These are phyloP conservation scores for Porites lutea DNA, from an alignment of 64 coral and sea anemone genomes.

Conservation along the genomic window DNA sequence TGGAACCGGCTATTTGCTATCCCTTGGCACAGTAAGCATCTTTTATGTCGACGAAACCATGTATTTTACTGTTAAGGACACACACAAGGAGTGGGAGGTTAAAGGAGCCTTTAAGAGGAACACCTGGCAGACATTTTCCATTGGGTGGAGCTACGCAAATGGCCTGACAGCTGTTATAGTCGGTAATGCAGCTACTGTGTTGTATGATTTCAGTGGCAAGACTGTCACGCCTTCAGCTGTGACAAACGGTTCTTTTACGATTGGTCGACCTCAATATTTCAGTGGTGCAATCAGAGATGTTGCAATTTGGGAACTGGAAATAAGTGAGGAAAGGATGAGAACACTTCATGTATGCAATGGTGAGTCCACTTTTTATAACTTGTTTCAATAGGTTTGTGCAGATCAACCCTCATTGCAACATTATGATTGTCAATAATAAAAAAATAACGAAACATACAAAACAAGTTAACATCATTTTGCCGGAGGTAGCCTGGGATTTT, in stretches of 20 bases:
- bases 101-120: background rate
- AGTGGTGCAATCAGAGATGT: constrained; percentile 24
- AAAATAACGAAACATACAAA: too few species aligned
- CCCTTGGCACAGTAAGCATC: background rate
- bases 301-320: constrained; percentile 23
- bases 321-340: constrained; percentile 5
- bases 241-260: background rate
- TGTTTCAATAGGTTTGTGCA: background rate
- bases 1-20: background rate
- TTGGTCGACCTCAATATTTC: constrained; percentile 35
- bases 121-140: constrained; percentile 32
- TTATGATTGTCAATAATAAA: too few species aligned
- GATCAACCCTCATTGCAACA: too few species aligned
- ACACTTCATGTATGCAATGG: constrained; percentile 36
- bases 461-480: too few species aligned
- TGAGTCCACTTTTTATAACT: background rate
- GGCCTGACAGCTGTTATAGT: constrained; percentile 27
- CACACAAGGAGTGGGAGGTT: constrained; percentile 13
- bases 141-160: constrained; percentile 36
- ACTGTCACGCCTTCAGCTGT: background rate
- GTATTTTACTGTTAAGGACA: background rate
- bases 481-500: too few species aligned
- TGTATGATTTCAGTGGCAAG: constrained; percentile 4
- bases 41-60: background rate
- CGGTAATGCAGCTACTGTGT: background rate